Evolutionary conservation across 2,113 vertebrate genomes (phyloP).

Genomic region (Sylvilagus bachmani): DNA sequence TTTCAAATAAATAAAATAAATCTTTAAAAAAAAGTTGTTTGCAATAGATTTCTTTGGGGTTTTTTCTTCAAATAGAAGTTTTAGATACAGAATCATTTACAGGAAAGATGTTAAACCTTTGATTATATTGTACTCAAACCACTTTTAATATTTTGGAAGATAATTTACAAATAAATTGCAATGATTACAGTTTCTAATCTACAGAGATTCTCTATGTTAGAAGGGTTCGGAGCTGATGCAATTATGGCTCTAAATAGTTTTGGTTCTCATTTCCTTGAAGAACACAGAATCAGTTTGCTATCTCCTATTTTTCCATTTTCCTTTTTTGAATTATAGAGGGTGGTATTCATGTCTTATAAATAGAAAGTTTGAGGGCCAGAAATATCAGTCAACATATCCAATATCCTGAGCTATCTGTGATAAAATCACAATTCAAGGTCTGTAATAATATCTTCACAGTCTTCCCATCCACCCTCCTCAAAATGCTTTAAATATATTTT

Average conservation of each 20-base stretch:
- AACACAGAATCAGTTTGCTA: not conserved
- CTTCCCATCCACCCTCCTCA: not conserved
- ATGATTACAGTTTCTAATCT: not conserved
- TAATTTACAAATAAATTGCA: slow-evolving; percentile 4
- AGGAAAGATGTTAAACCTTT: not conserved
- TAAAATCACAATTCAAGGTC: not conserved
- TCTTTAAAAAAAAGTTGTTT: not conserved
- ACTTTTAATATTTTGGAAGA: not conserved
- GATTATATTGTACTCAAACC: not conserved
- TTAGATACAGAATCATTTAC: not conserved
- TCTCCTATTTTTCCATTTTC: not conserved
- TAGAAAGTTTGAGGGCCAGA: not conserved
- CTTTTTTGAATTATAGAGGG: not conserved
- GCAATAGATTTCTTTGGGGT: not conserved
- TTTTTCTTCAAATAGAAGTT: not conserved
- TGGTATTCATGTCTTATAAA: not conserved
- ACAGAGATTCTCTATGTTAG: not conserved
- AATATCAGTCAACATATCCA: not conserved
- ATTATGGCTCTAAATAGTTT: not conserved
- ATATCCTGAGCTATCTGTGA: not conserved
- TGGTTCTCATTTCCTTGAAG: not conserved
- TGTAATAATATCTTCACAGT: not conserved
- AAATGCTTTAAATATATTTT: not conserved
- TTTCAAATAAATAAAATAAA: no score
- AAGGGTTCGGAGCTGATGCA: not conserved